Base-by-base conservation (phyloP, 1,140 invertebrate genomes). In the Pseudomyrmex pallidus region DNA sequence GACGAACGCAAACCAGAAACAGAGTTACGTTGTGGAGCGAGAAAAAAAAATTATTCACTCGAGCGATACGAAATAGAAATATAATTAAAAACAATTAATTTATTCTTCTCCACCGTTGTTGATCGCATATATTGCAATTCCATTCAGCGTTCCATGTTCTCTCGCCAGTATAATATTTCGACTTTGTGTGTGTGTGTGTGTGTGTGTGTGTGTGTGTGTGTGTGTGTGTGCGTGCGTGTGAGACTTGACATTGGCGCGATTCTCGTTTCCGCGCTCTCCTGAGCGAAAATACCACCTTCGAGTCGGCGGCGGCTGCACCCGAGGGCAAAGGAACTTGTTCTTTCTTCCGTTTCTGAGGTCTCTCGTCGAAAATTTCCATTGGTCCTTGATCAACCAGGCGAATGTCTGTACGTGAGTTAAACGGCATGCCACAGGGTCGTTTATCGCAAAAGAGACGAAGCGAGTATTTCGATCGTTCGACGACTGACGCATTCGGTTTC, bases 321-420 rank as follows among this genome's bases (percentile, higher is more conserved):
- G 67, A 74, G 61, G 50, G 82, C 59, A 17, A 22, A 77, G 61
- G 59, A 89, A 86, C 80, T 87, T 64, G 85, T 85, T 85, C 59
- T 87, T 74, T 87, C 87, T 89, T 90, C 87, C 85, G 85, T 35
- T n/a, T n/a, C 35, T 62, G 61, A 83, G 70, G 35, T 46, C 17
- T 46, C 17, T 13, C 54, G 59, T 83, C 46, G 82, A 87, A 90
- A 89, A 74, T 88, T 90, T 91, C 88, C 90, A 90, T 80, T 87
- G 73, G 85, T 90, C 90, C 90, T 91, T 91, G 90, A 91, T 90
- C 78, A 61, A 56, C 12, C 25, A 9, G 48, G 57, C 48, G 74
- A 84, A 73, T 73, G 17, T 56, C 54, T 80, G 63, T 85, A 72
- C 74, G 56, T 80, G 86, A 87, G 84, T 91, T 90, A 91, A 90